Evolutionary conservation across 2,797 vertebrate genomes (phyloP), one percentile per base, ranked within the genome.

Genomic region (Kryptolebias ocellatus): DNA sequence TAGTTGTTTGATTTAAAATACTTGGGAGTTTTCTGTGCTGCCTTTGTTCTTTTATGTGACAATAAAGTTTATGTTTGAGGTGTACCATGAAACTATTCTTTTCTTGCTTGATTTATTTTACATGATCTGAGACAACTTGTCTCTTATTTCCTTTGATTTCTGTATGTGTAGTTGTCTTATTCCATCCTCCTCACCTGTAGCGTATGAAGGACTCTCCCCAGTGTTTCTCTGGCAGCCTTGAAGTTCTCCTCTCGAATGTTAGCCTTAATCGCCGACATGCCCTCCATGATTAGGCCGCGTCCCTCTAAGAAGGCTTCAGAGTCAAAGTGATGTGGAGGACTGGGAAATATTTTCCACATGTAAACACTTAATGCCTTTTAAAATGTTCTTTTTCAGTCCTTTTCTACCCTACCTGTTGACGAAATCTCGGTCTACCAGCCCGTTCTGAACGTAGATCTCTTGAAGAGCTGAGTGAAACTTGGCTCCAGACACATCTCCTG

Each of bases 301-400:
- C 93, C 92, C 58, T 90, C 75, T 6, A 66, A 12, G 68, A 94
- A 93, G 10, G 79, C 64, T 76, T 94, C 94, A 0, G 90, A 91
- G 70, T 91, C 90, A 68, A 94, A 94, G 79, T 94, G 94, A 63
- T 94, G 87, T 16, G 81, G 76, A 31, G 87, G 68, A 61, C 92
- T 91, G 60, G 42, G 67, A 0, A 17, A 29, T 14, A 47, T 46
- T 14, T 49, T 37, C 47, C 10, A 47, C 34, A 60, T 3, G 1
- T 53, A 17, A 29, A 47, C 56, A 45, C 44, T 37, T 20, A 12
- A 16, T 7, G 0, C 5, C 46, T 20, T 24, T 28, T 5, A 29
- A 9, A 9, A 2, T 17, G 34, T 4, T 39, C 2, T 42, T 0
- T 18, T 53, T 11, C 0, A 3, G 4, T 49, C n/a, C 28, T 3